Evolutionary conservation across 2,113 vertebrate genomes (phyloP).

Genomic region (Uropsilus gracilis): DNA sequence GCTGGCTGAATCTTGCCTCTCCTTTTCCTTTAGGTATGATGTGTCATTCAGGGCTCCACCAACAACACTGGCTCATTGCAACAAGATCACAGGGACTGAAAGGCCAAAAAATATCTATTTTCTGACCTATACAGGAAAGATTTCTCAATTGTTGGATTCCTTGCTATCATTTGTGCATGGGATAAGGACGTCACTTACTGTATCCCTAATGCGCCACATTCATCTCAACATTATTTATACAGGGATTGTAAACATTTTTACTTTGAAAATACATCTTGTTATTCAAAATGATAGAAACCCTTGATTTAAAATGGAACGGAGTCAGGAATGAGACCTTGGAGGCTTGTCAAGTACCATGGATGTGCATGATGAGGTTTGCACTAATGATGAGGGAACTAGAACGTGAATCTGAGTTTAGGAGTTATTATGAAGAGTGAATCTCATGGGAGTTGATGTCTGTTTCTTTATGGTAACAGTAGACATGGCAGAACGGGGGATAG

Average conservation of each 20-base stretch:
- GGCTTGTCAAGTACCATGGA: not conserved
- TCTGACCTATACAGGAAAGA: slow-evolving; percentile 5
- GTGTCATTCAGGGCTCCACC: not conserved
- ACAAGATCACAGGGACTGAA: not conserved
- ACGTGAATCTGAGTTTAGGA: not conserved
- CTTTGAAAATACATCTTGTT: slow-evolving; percentile 14
- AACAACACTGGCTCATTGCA: not conserved
- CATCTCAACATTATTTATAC: not conserved
- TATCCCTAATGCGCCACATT: not conserved
- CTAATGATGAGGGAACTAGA: not conserved
- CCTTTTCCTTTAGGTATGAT: not conserved
- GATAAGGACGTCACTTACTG: not conserved
- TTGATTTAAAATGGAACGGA: not conserved
- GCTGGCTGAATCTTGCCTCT: not conserved
- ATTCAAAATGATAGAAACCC: not conserved
- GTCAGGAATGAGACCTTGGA: not conserved
- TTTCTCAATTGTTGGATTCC: not conserved
- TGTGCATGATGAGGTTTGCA: not conserved
- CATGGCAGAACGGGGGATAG: not conserved
- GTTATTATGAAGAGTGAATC: not conserved
- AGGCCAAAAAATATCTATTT: not conserved
- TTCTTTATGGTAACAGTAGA: not conserved
- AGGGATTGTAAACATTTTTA: not conserved
- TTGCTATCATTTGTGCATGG: not conserved
- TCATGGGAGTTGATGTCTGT: not conserved